Base-by-base conservation (phyloP, 1,140 invertebrate species). In the Drosophila orosa region DNA sequence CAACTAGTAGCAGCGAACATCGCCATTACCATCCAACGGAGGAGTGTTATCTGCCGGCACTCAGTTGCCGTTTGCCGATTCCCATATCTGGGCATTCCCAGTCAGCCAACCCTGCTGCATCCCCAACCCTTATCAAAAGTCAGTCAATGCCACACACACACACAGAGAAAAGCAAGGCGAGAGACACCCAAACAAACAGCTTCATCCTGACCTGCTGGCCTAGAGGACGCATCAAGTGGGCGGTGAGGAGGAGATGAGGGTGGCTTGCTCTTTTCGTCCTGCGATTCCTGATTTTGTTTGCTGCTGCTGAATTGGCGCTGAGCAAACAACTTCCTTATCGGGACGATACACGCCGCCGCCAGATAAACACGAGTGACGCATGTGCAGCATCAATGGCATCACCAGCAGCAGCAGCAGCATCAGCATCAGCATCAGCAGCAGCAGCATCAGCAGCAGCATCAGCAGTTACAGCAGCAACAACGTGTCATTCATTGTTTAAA, bases 291-390 rank as follows among this genome's bases (percentile, higher is more conserved):
- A 60, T 59, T 78, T 78, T 74, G 65, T 74, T 72, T 78, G 74
- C 72, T 85, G 74, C 72, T 85, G 74, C 86, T 81, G 79, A 87
- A 84, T 77, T 72, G 76, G 60, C 68, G 81, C 81, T 86, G 74
- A 91, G 78, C 78, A 91, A 91, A 91, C 90, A 91, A 91, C 82
- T 91, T 91, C 90, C 90, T 91, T 91, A 91, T 91, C 90, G 82
- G 57, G 56, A 58, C 68, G 66, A 78, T 84, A 90, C 90, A 91
- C 90, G 82, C 90, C 85, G 69, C 74, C 74, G 52, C 52, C 74
- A 69, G 74, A 80, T 79, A 82, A 80, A 72, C 62, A 62, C 40
- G 40, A 50, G 37, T 39, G 73, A 65, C 55, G 55, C 60, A 75
- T 67, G 56, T 55, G 56, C 74, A 67, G 56, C 54, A 42, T 7